Evolutionary conservation across 1,140 invertebrate species (phyloP).

Genomic region (Tetranychus urticae): DNA sequence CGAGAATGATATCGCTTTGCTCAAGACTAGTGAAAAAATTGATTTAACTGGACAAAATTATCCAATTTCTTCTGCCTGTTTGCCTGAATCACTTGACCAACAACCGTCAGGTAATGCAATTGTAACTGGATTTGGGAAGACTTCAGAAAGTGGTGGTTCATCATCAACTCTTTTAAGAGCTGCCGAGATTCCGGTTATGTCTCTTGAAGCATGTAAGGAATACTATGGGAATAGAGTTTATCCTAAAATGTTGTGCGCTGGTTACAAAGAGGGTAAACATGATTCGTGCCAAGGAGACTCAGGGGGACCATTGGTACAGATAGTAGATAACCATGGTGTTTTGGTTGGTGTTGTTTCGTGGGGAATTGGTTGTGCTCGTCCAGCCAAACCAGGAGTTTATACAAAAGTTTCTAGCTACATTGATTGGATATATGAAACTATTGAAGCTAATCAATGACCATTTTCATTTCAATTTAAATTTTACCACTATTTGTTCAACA

Average conservation of each 20-base stretch:
- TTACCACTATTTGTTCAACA: too few relatives aligned
- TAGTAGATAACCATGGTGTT: constrained; percentile 33
- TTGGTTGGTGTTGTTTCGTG: constrained; percentile 65
- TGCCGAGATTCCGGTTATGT: constrained; percentile 16
- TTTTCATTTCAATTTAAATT: too few relatives aligned
- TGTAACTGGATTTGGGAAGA: constrained; percentile 3
- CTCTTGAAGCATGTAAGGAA: constrained; percentile 13
- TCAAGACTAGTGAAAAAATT: background rate
- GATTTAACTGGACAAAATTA: background rate
- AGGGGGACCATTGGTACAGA: constrained; percentile 1
- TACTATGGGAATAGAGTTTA: constrained; percentile 6
- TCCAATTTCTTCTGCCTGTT: background rate
- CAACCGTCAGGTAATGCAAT: background rate
- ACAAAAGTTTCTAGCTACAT: constrained; percentile 45
- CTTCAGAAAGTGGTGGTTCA: constrained; percentile 7
- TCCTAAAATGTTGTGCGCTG: constrained; percentile 17
- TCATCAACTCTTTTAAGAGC: constrained; percentile 5
- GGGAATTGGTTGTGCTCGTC: constrained; percentile 60
- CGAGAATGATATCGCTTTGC: constrained; percentile 7
- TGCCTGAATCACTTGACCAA: background rate
- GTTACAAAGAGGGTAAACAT: constrained; percentile 15
- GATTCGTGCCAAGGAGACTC: constrained; percentile 17
- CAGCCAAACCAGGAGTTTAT: constrained; percentile 70
- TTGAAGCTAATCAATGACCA: too few relatives aligned
- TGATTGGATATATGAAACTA: constrained; percentile 34